These are phyloP conservation scores for Hirtodrosophila alboralis DNA, from an alignment of 2,888 invertebrate genomes.

Conservation along the genomic window DNA sequence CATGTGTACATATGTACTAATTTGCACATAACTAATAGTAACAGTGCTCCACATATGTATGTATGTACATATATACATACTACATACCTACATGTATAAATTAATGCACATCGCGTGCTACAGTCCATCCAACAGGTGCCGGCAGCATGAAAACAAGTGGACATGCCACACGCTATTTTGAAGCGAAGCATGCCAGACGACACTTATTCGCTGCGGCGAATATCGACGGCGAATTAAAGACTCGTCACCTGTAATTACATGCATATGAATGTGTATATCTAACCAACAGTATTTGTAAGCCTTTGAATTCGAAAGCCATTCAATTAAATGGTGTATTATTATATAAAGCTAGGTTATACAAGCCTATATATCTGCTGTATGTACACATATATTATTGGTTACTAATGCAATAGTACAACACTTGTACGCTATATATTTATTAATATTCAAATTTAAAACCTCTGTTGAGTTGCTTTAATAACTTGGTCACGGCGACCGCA, in stretches of 20 bases:
- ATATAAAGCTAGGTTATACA: too few relatives aligned
- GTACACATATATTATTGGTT: too few relatives aligned
- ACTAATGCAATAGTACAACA: too few relatives aligned
- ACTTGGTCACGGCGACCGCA: too few relatives aligned
- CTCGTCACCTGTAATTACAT: slow-evolving; percentile 4
- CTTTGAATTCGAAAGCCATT: slow-evolving; percentile 23
- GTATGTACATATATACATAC: neutral
- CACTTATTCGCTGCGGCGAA: slow-evolving; percentile 41
- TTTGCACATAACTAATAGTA: slow-evolving; percentile 7
- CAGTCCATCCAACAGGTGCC: slow-evolving; percentile 67
- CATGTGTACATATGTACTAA: slow-evolving; percentile 5
- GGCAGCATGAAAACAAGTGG: slow-evolving; percentile 49
- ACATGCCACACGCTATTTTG: slow-evolving; percentile 38
- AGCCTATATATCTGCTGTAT: too few relatives aligned
- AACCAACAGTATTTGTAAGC: slow-evolving; percentile 8
- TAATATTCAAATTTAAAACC: too few relatives aligned
- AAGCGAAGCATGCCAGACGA: slow-evolving; percentile 31
- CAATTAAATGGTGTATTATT: slow-evolving; percentile 20
- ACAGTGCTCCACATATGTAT: slow-evolving; percentile 28
- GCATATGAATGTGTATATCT: neutral
- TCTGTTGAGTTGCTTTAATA: too few relatives aligned
- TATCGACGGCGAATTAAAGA: slow-evolving; percentile 43
- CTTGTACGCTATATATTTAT: too few relatives aligned
- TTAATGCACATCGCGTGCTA: slow-evolving; percentile 65
- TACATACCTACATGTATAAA: slow-evolving; percentile 13